Evolutionary conservation across 2,113 vertebrate species (phyloP).

Genomic region (Trogon surrucura): DNA sequence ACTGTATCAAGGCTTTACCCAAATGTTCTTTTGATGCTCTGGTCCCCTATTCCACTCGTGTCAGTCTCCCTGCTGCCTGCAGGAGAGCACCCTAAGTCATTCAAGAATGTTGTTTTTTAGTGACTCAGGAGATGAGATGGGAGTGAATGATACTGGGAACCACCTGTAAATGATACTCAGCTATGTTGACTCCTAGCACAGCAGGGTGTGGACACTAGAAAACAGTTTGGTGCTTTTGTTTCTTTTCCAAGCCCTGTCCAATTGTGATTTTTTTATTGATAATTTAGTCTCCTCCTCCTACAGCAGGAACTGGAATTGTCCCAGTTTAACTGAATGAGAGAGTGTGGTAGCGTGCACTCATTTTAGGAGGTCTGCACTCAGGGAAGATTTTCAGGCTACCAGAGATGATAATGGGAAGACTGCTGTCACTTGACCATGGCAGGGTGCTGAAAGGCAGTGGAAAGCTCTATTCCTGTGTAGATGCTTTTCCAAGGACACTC

Average conservation of each 20-base stretch:
- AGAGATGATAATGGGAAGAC: background rate
- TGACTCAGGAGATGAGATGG: background rate
- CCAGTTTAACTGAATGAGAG: background rate
- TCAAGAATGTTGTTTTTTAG: background rate
- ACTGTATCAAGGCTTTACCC: background rate
- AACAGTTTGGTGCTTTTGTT: background rate
- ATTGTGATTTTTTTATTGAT: constrained; percentile 25
- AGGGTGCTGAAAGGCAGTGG: background rate
- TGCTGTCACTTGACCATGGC: background rate
- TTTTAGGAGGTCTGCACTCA: constrained; percentile 4
- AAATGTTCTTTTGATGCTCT: background rate
- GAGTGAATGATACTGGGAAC: background rate
- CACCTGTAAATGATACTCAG: background rate
- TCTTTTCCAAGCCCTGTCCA: background rate
- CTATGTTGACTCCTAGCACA: background rate
- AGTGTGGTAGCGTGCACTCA: background rate
- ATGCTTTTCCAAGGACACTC: background rate
- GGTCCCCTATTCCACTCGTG: background rate
- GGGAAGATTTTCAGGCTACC: background rate
- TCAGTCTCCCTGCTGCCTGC: background rate
- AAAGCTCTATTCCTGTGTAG: background rate
- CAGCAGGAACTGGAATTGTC: constrained; percentile 30
- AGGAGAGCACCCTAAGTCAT: background rate
- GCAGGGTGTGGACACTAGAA: background rate
- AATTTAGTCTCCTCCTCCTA: background rate